phyloP scores from a whole-genome alignment of 2,888 invertebrate species.

The Spatulosminthurus flaviceps region DNA sequence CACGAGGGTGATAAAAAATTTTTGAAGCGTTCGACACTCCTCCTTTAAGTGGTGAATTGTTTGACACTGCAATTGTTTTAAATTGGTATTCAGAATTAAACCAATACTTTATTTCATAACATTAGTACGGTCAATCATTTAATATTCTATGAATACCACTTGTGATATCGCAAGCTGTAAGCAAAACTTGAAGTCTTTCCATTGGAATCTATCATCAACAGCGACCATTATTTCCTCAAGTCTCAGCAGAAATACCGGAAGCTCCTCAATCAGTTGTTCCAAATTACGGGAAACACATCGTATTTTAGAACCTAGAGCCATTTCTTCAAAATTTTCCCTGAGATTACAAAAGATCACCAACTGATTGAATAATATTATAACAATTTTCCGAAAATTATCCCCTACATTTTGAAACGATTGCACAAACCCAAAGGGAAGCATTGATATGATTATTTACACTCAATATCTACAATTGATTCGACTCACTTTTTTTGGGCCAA shows the following conservation, averaged over 20 bases:
- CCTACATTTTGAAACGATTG: too few species aligned
- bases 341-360: conserved; percentile 54
- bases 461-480: background rate
- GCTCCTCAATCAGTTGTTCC: conserved; percentile 73
- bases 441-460: background rate
- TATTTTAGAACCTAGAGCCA: conserved; percentile 72
- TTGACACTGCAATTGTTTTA: conserved; percentile 60
- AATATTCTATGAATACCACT: conserved; percentile 68
- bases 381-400: too few species aligned
- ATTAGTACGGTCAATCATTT: too few species aligned
- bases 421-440: background rate
- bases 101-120: too few species aligned
- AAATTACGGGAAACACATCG: conserved; percentile 73
- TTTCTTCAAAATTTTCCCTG: conserved; percentile 73
- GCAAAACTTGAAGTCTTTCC: conserved; percentile 73
- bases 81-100: too few species aligned
- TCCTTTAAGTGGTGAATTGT: conserved; percentile 60
- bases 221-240: conserved; percentile 73
- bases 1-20: conserved; percentile 70
- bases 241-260: conserved; percentile 72
- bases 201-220: conserved; percentile 73
- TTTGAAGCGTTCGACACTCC: conserved; percentile 68
- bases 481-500: conserved; percentile 71
- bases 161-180: conserved; percentile 74
- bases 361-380: background rate